Conservation (phyloP, 2,113 vertebrate genomes). For the Myotis lucifugus region DNA sequence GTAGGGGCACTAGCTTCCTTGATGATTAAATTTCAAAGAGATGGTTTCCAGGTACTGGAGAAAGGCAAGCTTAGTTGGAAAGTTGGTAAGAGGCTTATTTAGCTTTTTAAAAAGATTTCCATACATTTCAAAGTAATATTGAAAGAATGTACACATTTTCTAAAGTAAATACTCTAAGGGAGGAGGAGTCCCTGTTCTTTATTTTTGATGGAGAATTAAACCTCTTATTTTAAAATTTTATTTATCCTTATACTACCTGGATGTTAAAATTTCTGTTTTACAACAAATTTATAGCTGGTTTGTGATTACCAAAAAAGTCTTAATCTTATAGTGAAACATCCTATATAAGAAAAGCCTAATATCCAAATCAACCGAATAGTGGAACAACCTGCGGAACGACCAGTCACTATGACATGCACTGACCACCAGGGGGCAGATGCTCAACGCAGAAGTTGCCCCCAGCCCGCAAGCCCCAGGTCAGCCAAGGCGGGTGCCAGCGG, state of each 20-base stretch:
- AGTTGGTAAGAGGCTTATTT: not conserved
- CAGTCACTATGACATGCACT: too few species aligned
- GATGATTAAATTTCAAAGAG: not conserved
- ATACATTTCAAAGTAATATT: not conserved
- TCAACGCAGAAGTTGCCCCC: too few species aligned
- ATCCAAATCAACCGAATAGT: too few species aligned
- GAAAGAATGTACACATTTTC: not conserved
- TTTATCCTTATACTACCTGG: not conserved
- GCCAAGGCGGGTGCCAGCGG: too few species aligned
- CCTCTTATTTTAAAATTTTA: not conserved
- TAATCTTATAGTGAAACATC: conserved; percentile 8
- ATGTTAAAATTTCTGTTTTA: conserved; percentile 11
- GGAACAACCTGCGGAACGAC: too few species aligned
- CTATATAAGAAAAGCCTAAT: too few species aligned
- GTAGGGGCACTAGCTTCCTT: not conserved
- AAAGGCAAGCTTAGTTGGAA: not conserved
- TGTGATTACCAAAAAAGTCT: not conserved
- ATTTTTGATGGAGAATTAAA: not conserved
- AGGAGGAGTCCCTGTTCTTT: fast-evolving
- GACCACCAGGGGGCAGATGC: too few species aligned
- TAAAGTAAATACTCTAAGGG: not conserved
- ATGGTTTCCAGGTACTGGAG: not conserved
- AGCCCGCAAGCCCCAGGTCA: too few species aligned
- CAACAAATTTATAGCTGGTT: not conserved
- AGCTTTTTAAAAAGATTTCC: not conserved